Evolutionary conservation across 35 echinoderm and acorn worm genomes (phyloP).

Genomic region (Holothuria glaberrima): DNA sequence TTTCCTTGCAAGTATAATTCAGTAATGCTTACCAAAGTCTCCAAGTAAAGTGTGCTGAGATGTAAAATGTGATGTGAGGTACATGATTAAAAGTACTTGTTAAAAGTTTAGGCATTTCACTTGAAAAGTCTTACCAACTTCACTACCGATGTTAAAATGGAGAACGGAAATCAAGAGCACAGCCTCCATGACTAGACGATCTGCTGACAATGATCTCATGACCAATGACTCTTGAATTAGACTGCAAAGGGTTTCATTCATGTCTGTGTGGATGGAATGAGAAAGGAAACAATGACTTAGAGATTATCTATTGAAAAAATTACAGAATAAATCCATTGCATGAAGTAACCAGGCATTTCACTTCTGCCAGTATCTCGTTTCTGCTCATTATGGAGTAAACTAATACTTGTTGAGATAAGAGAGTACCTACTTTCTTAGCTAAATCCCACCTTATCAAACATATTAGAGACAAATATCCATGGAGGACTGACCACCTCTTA

Average conservation of each 20-base stretch:
- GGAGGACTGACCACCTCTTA: background rate
- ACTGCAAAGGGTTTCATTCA: constrained; percentile 79
- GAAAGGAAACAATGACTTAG: background rate
- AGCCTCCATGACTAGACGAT: constrained; percentile 87
- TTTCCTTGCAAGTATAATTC: no score
- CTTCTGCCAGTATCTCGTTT: no score
- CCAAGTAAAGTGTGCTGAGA: no score
- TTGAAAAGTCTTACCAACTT: constrained; percentile 85
- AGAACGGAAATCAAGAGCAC: constrained; percentile 77
- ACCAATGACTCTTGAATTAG: constrained; percentile 73
- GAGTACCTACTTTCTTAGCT: background rate
- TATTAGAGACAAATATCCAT: background rate
- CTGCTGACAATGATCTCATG: constrained; percentile 55
- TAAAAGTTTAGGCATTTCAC: background rate
- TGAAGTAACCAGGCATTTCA: background rate
- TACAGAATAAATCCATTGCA: background rate
- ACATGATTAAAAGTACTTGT: no score
- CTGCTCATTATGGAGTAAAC: no score
- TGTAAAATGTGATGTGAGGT: no score
- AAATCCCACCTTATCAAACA: background rate
- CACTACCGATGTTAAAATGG: constrained; percentile 86
- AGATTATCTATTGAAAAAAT: background rate
- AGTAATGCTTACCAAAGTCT: no score
- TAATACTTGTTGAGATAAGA: no score
- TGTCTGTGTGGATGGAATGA: constrained; percentile 70